phyloP scores from a whole-genome alignment of 2,888 invertebrate species.

The Xanthia togata region DNA sequence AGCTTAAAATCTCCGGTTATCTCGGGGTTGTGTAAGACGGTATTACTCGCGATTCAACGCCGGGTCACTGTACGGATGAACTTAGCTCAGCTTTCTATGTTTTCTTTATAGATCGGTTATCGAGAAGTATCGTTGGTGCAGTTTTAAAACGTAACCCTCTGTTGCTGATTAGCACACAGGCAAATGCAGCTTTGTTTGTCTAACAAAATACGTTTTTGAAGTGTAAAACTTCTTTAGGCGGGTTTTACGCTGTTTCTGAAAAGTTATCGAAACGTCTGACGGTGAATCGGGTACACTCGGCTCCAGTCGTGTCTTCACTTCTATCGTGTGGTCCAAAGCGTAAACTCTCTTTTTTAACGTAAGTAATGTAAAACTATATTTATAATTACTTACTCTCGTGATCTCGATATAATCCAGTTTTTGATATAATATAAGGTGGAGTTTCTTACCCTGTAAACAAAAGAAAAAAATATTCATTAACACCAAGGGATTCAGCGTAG shows the following conservation, averaged over 20 bases:
- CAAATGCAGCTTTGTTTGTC: not conserved
- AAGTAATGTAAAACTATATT: not conserved
- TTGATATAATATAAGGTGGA: not conserved
- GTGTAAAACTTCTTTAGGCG: not conserved
- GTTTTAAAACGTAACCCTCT: not conserved
- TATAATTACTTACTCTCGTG: conserved; percentile 1
- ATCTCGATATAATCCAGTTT: not conserved
- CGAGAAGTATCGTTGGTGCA: not conserved
- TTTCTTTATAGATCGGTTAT: not conserved
- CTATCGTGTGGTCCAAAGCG: not conserved
- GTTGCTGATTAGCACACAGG: not conserved
- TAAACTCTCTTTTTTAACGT: not conserved
- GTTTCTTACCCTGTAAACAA: conserved; percentile 44
- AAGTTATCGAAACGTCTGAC: not conserved
- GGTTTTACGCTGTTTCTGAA: not conserved
- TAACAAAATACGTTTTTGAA: not conserved
- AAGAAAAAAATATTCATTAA: not conserved
- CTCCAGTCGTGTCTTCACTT: not conserved
- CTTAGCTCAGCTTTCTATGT: not conserved
- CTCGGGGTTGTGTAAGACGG: conserved; percentile 48
- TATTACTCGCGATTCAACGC: conserved; percentile 24
- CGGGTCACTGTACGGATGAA: conserved; percentile 34
- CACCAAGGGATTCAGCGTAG: not conserved
- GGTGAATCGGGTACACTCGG: not conserved
- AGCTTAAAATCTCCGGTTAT: conserved; percentile 42